A percentile compares a stretch with the other conserved stretches of the same genome.
Evolutionary conservation across 2,113 vertebrate species (phyloP).

Genomic region (Ia io): DNA sequence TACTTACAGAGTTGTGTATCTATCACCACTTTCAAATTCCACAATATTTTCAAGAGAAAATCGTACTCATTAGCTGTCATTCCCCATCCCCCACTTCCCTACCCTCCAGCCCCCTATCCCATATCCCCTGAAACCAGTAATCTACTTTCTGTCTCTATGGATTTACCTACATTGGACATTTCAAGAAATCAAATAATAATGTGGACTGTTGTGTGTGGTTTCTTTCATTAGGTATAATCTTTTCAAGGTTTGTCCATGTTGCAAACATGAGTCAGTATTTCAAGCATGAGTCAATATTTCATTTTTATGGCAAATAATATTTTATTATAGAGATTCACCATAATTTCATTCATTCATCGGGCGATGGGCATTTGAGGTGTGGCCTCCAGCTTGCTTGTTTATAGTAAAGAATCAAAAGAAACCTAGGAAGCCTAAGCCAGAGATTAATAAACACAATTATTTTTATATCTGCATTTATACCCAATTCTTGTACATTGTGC

Average conservation of each 20-base stretch:
- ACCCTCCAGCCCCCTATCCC: too few relatives aligned
- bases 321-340: background rate
- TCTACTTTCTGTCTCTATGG: background rate
- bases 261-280: background rate
- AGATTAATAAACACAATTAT: background rate
- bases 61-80: background rate
- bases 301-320: background rate
- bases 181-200: background rate
- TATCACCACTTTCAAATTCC: background rate
- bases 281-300: background rate
- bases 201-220: background rate
- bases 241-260: background rate
- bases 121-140: background rate
- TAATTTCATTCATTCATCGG: background rate
- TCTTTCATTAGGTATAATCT: background rate
- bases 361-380: background rate
- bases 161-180: background rate
- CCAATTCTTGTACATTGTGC: background rate
- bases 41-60: conserved; percentile 30
- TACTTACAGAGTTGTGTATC: background rate
- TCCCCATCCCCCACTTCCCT: background rate
- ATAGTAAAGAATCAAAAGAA: background rate
- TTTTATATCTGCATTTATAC: background rate
- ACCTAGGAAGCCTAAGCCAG: background rate
- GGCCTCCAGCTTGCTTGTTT: background rate